Evolutionary conservation across 2,113 vertebrate species (phyloP), one percentile per base, ranked within the genome.

Genomic region (Hydropotes inermis): DNA sequence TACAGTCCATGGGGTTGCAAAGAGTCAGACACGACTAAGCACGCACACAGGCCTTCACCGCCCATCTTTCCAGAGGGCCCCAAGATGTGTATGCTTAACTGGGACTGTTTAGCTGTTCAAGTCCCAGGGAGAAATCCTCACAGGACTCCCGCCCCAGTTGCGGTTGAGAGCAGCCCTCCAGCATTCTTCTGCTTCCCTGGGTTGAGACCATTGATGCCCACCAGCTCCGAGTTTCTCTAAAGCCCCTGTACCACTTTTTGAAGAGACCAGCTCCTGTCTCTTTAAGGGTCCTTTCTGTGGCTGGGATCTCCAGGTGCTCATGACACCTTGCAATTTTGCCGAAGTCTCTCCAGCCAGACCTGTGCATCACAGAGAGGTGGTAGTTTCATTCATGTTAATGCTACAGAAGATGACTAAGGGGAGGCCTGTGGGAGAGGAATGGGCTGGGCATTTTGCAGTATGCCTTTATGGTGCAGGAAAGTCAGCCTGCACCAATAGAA

Each of bases 311-410:
- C 70, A 45, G 81, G 19, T 76, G 13, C 15, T 47, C 19, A 0
- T 0, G 12, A 12, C 27, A 60, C 78, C 30, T 19, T 30, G 7
- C 13, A 25, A 21, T 1, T 39, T 87, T 74, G 57, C 82, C 55
- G 70, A 79, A 39, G 36, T 61, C 23, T 87, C 50, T 83, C 60
- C 21, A 43, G 27, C 50, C 15, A 17, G 33, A 52, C 21, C 23
- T 33, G 11, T 1, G 2, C 23, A 5, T 39, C 79, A 43, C 10
- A 0, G 3, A 4, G 4, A 9, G 3, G 33, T 47, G 27, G 13
- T 30, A 47, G 28, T 91, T 91, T 95, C 55, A 7, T 50, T 45
- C 50, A 74, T 21, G 25, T 39, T 64, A 87, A 23, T 0, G 2
- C 70, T 52, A 5, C 13, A 9, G 30, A 84, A 33, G 8, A 30